phyloP scores from a whole-genome alignment of 2,888 invertebrate species.

The Pachydiplax longipennis region DNA sequence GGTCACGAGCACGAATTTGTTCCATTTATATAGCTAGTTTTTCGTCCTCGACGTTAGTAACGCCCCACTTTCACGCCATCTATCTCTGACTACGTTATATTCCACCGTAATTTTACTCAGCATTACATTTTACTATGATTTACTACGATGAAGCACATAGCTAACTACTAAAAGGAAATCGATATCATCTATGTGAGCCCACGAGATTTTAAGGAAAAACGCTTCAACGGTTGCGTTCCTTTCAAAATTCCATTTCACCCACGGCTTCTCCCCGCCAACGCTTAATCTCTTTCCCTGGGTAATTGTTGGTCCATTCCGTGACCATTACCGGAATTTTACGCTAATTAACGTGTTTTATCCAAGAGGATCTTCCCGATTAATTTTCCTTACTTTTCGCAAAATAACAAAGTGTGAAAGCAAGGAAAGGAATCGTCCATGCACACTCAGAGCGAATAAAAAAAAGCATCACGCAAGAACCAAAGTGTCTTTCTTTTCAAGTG shows the following conservation, averaged over 20 bases:
- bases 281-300: neutral
- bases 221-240: neutral
- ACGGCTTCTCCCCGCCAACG: neutral
- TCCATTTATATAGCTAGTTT: no score
- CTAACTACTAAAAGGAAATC: no score
- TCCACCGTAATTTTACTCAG: no score
- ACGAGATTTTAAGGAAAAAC: neutral
- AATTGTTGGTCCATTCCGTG: conserved; percentile 16
- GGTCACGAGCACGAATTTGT: no score
- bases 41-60: no score
- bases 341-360: conserved; percentile 28
- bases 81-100: no score
- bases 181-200: no score
- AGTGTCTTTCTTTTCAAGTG: no score
- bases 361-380: neutral
- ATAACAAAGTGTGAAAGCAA: neutral
- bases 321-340: conserved; percentile 19
- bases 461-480: neutral
- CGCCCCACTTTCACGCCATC: no score
- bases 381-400: conserved; percentile 19
- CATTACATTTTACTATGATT: no score
- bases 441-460: neutral
- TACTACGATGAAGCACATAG: no score
- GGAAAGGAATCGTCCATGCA: neutral
- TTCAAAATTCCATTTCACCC: neutral